These are phyloP conservation scores for Scolopax bukidnonensis DNA, from an alignment of 2,797 vertebrate genomes.

Conservation along the genomic window DNA sequence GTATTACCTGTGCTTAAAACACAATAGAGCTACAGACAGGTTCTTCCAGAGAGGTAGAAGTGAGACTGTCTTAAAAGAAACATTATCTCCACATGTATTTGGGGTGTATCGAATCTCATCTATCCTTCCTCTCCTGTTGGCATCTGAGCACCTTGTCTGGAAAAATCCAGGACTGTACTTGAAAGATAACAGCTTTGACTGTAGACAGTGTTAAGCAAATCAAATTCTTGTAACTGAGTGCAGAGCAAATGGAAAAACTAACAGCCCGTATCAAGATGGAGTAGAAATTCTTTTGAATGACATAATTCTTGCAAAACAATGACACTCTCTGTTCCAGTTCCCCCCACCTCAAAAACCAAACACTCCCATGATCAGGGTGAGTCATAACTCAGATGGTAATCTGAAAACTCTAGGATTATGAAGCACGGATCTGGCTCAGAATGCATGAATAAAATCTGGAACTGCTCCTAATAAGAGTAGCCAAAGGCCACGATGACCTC, in stretches of 20 bases:
- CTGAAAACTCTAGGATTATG: not conserved
- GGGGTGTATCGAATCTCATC: not conserved
- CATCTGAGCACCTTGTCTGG: not conserved
- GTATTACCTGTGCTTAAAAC: not conserved
- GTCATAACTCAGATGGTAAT: not conserved
- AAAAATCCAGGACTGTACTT: not conserved
- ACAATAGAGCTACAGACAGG: not conserved
- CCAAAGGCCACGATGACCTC: not conserved
- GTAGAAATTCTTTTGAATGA: not conserved
- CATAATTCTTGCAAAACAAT: not conserved
- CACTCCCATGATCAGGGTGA: not conserved
- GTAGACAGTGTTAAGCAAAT: not conserved
- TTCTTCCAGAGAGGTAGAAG: not conserved
- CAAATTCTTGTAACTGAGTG: not conserved
- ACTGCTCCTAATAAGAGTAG: not conserved
- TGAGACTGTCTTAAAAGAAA: not conserved
- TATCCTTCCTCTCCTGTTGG: not conserved
- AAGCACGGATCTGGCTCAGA: not conserved
- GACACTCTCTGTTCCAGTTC: not conserved
- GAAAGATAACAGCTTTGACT: not conserved
- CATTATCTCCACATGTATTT: not conserved
- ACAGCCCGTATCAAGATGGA: not conserved
- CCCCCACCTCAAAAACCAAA: not conserved
- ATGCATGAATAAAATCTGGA: not conserved
- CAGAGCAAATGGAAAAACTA: not conserved